phyloP scores from a whole-genome alignment of 2,113 vertebrate species.

The Xenopus laevis region DNA sequence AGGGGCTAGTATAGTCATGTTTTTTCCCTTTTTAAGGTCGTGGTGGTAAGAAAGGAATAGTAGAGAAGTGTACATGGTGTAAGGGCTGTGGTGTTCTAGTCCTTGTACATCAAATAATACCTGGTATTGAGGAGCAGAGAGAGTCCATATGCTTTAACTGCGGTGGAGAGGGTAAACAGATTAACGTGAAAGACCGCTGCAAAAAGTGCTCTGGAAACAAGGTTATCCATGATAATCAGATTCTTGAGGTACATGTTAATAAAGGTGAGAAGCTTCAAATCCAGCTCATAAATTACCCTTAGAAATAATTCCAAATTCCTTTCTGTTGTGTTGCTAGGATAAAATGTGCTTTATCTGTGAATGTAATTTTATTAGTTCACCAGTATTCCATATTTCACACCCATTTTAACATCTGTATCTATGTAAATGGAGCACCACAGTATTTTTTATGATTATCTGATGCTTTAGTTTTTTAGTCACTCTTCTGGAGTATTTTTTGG shows the following conservation, averaged over 20 bases:
- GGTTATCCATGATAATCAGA: constrained; percentile 89
- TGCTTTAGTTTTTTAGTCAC: too few relatives aligned
- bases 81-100: constrained; percentile 90
- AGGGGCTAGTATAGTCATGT: too few relatives aligned
- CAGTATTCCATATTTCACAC: too few relatives aligned
- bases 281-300: too few relatives aligned
- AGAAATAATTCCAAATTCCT: too few relatives aligned
- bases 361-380: too few relatives aligned
- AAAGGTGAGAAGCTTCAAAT: constrained; percentile 91
- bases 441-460: too few relatives aligned
- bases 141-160: constrained; percentile 91
- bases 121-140: constrained; percentile 95
- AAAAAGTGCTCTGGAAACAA: constrained; percentile 86
- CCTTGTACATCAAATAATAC: constrained; percentile 88
- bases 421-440: too few relatives aligned
- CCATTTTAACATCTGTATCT: too few relatives aligned
- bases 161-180: constrained; percentile 88
- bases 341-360: too few relatives aligned
- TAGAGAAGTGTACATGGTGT: constrained; percentile 87
- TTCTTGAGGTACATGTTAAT: constrained; percentile 91
- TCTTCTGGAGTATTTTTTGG: too few relatives aligned
- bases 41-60: constrained; percentile 86
- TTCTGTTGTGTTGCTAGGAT: too few relatives aligned
- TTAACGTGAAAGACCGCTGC: constrained; percentile 87
- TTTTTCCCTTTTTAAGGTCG: constrained; percentile 70